These are phyloP conservation scores for Calliphora vomitoria DNA, from an alignment of 2,888 invertebrate species.

Conservation along the genomic window DNA sequence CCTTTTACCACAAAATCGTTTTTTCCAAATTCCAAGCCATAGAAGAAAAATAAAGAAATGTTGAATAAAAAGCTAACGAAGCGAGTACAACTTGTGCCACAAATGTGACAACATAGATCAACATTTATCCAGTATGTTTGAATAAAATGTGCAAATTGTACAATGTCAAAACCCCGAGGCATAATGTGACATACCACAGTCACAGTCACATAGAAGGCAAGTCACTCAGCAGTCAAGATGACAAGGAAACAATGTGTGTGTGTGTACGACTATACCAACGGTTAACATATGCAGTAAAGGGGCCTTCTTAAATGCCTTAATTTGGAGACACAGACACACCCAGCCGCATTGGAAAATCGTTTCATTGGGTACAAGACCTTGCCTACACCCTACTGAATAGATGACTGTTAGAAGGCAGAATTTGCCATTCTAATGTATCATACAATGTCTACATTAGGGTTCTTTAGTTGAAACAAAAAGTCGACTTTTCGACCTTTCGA, in stretches of 20 bases:
- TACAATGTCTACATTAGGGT: too few species aligned
- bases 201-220: slow-evolving; percentile 53
- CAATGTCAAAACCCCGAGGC: slow-evolving; percentile 71
- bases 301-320: too few species aligned
- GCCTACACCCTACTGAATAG: too few species aligned
- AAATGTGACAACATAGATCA: slow-evolving; percentile 69
- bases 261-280: neutral
- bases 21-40: slow-evolving; percentile 53
- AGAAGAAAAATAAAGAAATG: slow-evolving; percentile 46
- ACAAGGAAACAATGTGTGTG: slow-evolving; percentile 12
- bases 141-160: slow-evolving; percentile 71
- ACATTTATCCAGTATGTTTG: slow-evolving; percentile 68
- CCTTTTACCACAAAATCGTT: slow-evolving; percentile 72
- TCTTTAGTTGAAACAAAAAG: too few species aligned
- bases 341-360: too few species aligned
- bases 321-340: too few species aligned
- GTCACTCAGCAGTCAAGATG: slow-evolving; percentile 56
- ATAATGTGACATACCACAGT: slow-evolving; percentile 59
- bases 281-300: too few species aligned
- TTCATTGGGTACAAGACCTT: too few species aligned
- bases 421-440: too few species aligned
- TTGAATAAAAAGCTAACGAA: slow-evolving; percentile 71
- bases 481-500: too few species aligned
- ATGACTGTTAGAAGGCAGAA: too few species aligned
- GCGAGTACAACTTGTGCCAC: slow-evolving; percentile 70